Conservation (phyloP, 92 coral and sea anemone genomes). For the Micromussa lordhowensis region DNA sequence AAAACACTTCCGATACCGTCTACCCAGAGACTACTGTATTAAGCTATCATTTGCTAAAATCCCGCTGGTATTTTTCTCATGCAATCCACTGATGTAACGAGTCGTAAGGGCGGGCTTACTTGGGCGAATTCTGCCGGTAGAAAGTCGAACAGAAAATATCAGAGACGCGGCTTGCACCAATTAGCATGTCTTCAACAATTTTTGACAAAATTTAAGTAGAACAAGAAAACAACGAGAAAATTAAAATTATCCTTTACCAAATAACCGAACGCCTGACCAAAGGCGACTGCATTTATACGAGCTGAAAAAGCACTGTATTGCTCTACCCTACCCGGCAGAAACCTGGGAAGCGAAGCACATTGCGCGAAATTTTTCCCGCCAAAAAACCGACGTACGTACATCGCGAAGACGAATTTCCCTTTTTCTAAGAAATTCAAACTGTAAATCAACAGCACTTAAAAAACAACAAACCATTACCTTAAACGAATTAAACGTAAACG, state of each 20-base stretch:
- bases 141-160: neutral
- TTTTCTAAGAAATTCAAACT: neutral
- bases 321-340: neutral
- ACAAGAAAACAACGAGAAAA: neutral
- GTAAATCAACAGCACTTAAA: conserved; percentile 28
- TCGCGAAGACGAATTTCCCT: neutral
- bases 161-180: neutral
- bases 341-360: neutral
- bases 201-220: neutral
- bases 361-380: neutral
- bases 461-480: conserved; percentile 67
- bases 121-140: neutral
- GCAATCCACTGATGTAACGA: no score
- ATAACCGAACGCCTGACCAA: no score
- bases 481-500: conserved; percentile 62
- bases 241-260: no score
- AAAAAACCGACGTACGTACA: neutral
- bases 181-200: neutral
- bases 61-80: no score
- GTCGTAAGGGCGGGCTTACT: neutral
- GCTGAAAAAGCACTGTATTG: neutral
- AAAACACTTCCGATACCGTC: neutral
- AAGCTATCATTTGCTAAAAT: no score
- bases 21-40: neutral
- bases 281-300: neutral